Conservation (phyloP, 1,140 invertebrate species). For the Galleria mellonella region DNA sequence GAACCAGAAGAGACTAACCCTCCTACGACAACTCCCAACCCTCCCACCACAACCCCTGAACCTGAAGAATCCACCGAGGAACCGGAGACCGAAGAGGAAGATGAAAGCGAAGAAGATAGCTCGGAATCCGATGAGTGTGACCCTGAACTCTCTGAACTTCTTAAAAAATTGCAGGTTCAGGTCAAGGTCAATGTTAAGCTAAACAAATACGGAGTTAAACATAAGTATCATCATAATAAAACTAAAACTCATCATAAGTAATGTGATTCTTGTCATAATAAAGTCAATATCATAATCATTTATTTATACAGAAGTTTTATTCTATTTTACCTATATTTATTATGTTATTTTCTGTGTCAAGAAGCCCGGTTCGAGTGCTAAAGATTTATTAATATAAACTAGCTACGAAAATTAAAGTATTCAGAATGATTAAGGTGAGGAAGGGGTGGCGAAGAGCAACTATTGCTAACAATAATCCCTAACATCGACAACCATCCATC, state of each 20-base stretch:
- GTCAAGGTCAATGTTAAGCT: constrained; percentile 51
- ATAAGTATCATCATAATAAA: constrained; percentile 10
- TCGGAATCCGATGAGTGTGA: constrained; percentile 18
- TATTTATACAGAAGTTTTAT: too few species aligned
- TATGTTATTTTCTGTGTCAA: too few species aligned
- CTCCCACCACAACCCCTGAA: constrained; percentile 4
- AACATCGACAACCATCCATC: too few species aligned
- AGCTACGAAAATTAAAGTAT: too few species aligned
- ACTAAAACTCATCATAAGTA: not conserved
- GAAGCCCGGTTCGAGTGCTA: too few species aligned
- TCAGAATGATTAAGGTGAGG: too few species aligned
- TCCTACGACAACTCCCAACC: too few species aligned
- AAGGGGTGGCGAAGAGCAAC: too few species aligned
- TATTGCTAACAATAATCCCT: too few species aligned
- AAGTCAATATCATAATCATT: not conserved
- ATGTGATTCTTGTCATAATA: not conserved
- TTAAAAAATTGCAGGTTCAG: constrained; percentile 47
- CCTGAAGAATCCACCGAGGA: constrained; percentile 15
- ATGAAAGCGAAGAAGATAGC: constrained; percentile 4
- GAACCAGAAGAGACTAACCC: too few species aligned
- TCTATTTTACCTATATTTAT: too few species aligned
- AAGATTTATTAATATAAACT: too few species aligned
- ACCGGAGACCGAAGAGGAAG: constrained; percentile 22
- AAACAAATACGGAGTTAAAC: constrained; percentile 29
- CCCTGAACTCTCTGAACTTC: constrained; percentile 31